Evolutionary conservation across 64 coral and sea anemone genomes (phyloP), one percentile per base, ranked within the genome.

Genomic region (Dendrophyllia cribrosa): DNA sequence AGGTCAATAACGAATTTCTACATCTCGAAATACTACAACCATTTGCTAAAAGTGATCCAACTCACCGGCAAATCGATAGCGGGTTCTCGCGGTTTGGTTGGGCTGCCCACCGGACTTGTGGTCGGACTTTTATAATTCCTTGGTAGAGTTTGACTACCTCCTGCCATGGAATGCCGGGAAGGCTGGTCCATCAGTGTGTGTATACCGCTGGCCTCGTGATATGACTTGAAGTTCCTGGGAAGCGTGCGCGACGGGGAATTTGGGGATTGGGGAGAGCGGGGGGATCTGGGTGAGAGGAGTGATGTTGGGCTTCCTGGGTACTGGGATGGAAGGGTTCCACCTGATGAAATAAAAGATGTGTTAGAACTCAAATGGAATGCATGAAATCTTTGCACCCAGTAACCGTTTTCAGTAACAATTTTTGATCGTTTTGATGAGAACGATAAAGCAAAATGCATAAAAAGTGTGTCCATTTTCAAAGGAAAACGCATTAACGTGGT

Each of bases 111-210:
- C 8, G 95, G 95, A 91, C 95, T 97, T 19, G 87, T 58, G 3
- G 62, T 7, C 11, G 95, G 95, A 85, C 95, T 96, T 92, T 96
- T 99, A 66, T 99, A 93, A 87, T 96, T 96, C 56, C 58, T 91
- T 19, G 97, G 97, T 45, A 99, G 90, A 19, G 97, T 95, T 11
- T 94, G 77, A 51, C 92, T 91, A 51, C 95, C 95, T 19, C 92
- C 67, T 49, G 68, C 86, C 24, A 97, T 62, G 9, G 95, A 97
- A 78, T 97, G 67, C 22, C 95, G 82, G 45, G 71, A 56, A 0
- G 92, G 88, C 19, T 96, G 85, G 1, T 90, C 88, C 66, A 88
- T 46, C 21, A 97, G 52, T 0, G 76, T 3, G 45, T 89, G 51
- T 23, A 91, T 77, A 70, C 95, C 95, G 70, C 95, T 97, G 75